Evolutionary conservation across 2,888 invertebrate genomes (phyloP), one percentile per base, ranked within the genome.

Genomic region (Laothoe populi): DNA sequence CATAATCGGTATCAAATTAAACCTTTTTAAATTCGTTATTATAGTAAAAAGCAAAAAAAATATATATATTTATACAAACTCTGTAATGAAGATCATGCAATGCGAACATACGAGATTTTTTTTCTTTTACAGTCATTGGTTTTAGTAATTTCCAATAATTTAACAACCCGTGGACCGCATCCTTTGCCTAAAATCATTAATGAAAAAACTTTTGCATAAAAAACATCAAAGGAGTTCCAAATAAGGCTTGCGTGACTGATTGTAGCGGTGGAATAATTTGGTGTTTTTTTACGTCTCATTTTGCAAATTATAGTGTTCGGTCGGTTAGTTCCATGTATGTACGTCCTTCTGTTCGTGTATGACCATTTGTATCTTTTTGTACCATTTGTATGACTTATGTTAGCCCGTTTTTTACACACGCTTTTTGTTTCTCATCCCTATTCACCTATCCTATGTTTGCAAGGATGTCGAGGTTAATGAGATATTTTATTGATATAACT

Each of bases 251-350:
- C 59, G 59, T 59, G 59, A 59, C 59, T 10, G 45, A 59, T 45
- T 26, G 45, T 45, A 45, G 58, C 26, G 58, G 58, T 59, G 24
- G 24, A 26, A 42, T 42, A 59, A 59, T 59, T 59, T 42, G 44
- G 42, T 42, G 40, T 23, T 40, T 58, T 58, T 58, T 59, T 59
- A n/a, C n/a, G 19, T 59, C 45, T 45, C 59, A 59, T 59, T 59
- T 59, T 35, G 45, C 45, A 59, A 59, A 59, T 59, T 59, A 59
- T 31, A 59, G 45, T 16, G 58, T 44, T 24, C 31, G 57, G 16
- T 24, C 57, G 21, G 57, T 57, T 57, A 35, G n/a, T 48, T 48
- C 24, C 24, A 31, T 53, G 49, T 10, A 8, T 31, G 31, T 16
- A 21, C 11, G 45, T 46, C 45, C 45, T 46, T 46, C 42, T 42